phyloP scores from a whole-genome alignment of 2,888 invertebrate genomes.

The Ichneumoninae sp. region DNA sequence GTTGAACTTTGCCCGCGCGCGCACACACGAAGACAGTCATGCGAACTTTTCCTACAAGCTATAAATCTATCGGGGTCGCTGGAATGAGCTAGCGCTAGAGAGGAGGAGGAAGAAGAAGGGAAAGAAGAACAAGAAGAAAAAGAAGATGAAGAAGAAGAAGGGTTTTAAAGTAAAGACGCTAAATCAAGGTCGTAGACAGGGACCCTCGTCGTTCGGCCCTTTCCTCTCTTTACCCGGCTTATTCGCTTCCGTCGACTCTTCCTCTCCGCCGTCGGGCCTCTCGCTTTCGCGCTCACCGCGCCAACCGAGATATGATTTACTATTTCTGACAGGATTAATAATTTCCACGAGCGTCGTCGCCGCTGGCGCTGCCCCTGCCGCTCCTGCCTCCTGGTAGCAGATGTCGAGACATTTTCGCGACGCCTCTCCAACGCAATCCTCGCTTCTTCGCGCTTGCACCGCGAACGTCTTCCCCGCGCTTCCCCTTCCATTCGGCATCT shows the following conservation, averaged over 20 bases:
- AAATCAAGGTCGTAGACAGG: slow-evolving; percentile 80
- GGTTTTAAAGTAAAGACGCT: slow-evolving; percentile 76
- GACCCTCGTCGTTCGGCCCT: slow-evolving; percentile 63
- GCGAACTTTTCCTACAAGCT: slow-evolving; percentile 60
- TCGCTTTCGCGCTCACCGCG: slow-evolving; percentile 46
- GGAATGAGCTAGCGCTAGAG: slow-evolving; percentile 30
- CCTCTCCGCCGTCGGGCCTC: slow-evolving; percentile 53
- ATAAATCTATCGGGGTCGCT: slow-evolving; percentile 68
- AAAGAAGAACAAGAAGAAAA: no score
- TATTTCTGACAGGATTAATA: slow-evolving; percentile 83
- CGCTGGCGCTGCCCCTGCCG: slow-evolving; percentile 41
- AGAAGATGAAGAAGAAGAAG: slow-evolving; percentile 65
- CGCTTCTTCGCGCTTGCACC: slow-evolving; percentile 43
- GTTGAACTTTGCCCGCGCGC: not conserved
- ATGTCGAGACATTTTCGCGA: slow-evolving; percentile 81
- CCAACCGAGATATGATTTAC: slow-evolving; percentile 78
- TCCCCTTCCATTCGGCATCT: not conserved
- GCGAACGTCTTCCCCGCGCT: not conserved
- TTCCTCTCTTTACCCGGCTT: slow-evolving; percentile 53
- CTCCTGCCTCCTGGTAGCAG: slow-evolving; percentile 77
- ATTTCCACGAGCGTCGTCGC: slow-evolving; percentile 75
- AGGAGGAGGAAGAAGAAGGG: not conserved
- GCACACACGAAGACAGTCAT: slow-evolving; percentile 28
- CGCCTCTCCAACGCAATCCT: slow-evolving; percentile 48
- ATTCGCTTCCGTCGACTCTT: slow-evolving; percentile 55